These are phyloP conservation scores for Allobates femoralis DNA, from an alignment of 2,797 vertebrate species.

Conservation along the genomic window DNA sequence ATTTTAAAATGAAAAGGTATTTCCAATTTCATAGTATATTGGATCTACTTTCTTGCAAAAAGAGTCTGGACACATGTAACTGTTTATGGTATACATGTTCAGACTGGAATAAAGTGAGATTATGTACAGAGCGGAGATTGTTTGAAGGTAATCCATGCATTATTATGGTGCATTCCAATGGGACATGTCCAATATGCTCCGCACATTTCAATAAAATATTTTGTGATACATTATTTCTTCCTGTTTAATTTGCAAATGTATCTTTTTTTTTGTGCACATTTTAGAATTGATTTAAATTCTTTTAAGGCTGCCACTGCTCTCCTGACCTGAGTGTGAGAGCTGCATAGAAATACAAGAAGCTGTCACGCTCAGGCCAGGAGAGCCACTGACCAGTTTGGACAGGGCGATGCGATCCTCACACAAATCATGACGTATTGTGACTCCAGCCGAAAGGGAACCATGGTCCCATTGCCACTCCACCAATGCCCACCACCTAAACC, in stretches of 20 bases:
- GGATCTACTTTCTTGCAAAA: neutral
- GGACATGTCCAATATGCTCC: neutral
- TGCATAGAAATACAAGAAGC: too few relatives aligned
- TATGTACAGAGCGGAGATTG: slow-evolving; percentile 2
- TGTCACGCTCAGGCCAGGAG: too few relatives aligned
- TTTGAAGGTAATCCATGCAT: slow-evolving; percentile 23
- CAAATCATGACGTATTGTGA: too few relatives aligned
- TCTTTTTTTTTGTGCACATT: neutral
- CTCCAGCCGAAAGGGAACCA: too few relatives aligned
- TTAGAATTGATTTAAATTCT: neutral
- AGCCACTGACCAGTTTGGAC: too few relatives aligned
- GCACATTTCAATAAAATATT: neutral
- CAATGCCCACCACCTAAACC: too few relatives aligned
- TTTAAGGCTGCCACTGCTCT: too few relatives aligned
- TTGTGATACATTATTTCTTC: neutral
- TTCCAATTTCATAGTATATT: neutral
- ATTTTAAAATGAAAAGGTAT: neutral
- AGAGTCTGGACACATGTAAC: slow-evolving; percentile 22
- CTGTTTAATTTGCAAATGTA: neutral
- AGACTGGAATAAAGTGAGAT: neutral
- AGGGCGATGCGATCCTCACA: too few relatives aligned
- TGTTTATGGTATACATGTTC: slow-evolving; percentile 27
- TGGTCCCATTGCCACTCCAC: too few relatives aligned
- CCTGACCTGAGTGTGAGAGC: too few relatives aligned
- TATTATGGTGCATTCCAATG: slow-evolving; percentile 17